A percentile compares a stretch with the other conserved stretches of the same genome.
Evolutionary conservation across 2,113 vertebrate species (phyloP).

Genomic region (Embiotoca jacksoni): DNA sequence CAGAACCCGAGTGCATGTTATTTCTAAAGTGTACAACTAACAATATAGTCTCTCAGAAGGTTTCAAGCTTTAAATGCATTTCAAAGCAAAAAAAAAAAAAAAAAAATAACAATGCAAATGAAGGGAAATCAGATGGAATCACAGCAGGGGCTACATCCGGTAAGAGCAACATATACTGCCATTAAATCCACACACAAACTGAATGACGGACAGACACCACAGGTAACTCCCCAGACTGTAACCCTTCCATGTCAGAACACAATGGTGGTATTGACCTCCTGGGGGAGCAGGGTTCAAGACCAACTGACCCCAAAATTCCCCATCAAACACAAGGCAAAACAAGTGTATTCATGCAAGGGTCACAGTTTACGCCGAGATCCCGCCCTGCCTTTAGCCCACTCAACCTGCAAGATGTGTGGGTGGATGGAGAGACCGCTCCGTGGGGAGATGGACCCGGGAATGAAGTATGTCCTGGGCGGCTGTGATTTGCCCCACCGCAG

Average conservation of each 20-base stretch:
- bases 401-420: conserved; percentile 62
- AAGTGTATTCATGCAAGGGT: conserved; percentile 60
- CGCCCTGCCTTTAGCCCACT: conserved; percentile 59
- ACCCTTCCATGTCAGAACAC: conserved; percentile 52
- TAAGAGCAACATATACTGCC: background rate
- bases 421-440: conserved; percentile 47
- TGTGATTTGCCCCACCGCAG: conserved; percentile 61
- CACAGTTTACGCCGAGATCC: conserved; percentile 35
- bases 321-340: conserved; percentile 68
- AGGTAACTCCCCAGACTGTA: conserved; percentile 54
- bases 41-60: conserved; percentile 22
- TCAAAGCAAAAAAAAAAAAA: conserved; percentile 15
- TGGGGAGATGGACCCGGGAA: conserved; percentile 48
- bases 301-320: conserved; percentile 68
- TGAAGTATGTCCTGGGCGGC: conserved; percentile 66
- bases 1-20: conserved; percentile 18
- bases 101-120: conserved; percentile 22
- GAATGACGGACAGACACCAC: conserved; percentile 40
- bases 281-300: conserved; percentile 58
- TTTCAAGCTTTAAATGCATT: conserved; percentile 32
- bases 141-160: background rate
- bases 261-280: conserved; percentile 51
- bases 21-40: conserved; percentile 17
- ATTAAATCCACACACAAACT: conserved; percentile 30
- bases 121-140: conserved; percentile 21